Evolutionary conservation across 2,888 invertebrate species (phyloP), one percentile per base, ranked within the genome.

Genomic region (Psylliodes chrysocephalus): DNA sequence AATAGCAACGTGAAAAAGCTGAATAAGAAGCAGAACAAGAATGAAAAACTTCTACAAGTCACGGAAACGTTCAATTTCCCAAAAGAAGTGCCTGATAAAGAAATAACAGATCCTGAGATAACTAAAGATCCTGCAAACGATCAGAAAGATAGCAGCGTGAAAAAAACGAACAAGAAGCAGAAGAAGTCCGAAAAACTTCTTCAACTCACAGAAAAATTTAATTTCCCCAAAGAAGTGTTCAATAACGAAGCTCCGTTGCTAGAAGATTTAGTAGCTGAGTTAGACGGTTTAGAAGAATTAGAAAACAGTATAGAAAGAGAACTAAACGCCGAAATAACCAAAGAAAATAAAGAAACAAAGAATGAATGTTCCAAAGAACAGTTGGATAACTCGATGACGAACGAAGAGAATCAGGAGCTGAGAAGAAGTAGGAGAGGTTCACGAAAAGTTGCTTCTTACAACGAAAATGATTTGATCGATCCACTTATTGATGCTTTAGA

Each of bases 381-480:
- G 6, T 14, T 15, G 12, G 42, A 28, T 19, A 33, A 15, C 2
- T 5, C 12, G 30, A 7, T 28, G 25, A 51, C 33, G 17, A 28
- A 12, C 17, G 69, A 64, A 53, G 68, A 68, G 30, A 64, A 61
- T 15, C 70, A 68, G 57, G 75, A 75, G 63, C 62, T 73, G 22
- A 63, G 77, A 60, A 70, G 76, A 62, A 77, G 77, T 42, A 66
- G 72, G 40, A 67, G 76, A 52, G 73, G 73, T 49, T 75, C 77
- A 25, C 70, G 72, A 10, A 77, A 76, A 71, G 64, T 78, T 1
- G 67, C 74, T n/a, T 77, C 76, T 5, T 78, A 78, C 64, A 78
- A 77, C 60, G 78, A 78, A 70, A 77, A 75, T 52, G 77, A 77
- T 51, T 66, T 78, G 17, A 71, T 75, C 7, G 76, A 77, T 68